A percentile compares a stretch with the other conserved stretches of the same genome.
These are phyloP conservation scores for Anoplolepis gracilipes DNA, from an alignment of 1,140 invertebrate species.

Conservation along the genomic window DNA sequence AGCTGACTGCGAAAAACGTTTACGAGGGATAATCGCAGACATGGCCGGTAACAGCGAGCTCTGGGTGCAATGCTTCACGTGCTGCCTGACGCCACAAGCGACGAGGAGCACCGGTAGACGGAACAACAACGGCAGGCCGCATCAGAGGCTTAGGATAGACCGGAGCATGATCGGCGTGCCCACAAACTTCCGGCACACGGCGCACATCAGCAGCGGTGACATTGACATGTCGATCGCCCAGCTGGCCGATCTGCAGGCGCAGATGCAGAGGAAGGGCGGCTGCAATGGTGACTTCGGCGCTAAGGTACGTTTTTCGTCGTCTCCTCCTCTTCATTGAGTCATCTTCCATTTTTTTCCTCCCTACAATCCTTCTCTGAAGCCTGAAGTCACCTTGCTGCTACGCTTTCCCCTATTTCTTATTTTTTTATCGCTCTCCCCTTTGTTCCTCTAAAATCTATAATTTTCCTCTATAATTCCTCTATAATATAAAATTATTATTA, in stretches of 20 bases:
- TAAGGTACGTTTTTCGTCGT: constrained; percentile 86
- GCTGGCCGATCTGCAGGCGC: constrained; percentile 92
- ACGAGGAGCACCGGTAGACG: constrained; percentile 86
- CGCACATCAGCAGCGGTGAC: constrained; percentile 95
- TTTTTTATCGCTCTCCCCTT: too few species aligned
- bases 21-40: background rate
- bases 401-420: too few species aligned
- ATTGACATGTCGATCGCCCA: constrained; percentile 91
- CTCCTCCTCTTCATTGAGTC: background rate
- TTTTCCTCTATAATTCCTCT: too few species aligned
- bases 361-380: background rate
- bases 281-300: constrained; percentile 90
- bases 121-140: constrained; percentile 88
- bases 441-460: too few species aligned
- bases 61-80: constrained; percentile 94
- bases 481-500: too few species aligned
- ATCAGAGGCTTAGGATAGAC: constrained; percentile 92
- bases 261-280: constrained; percentile 96
- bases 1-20: too few species aligned
- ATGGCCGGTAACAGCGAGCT: constrained; percentile 91
- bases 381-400: too few species aligned
- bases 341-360: background rate
- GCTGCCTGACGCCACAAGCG: constrained; percentile 91
- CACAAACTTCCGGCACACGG: constrained; percentile 97
- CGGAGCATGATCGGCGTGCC: constrained; percentile 96